Base-by-base conservation (phyloP, 1,140 invertebrate genomes). In the Camponotus floridanus region DNA sequence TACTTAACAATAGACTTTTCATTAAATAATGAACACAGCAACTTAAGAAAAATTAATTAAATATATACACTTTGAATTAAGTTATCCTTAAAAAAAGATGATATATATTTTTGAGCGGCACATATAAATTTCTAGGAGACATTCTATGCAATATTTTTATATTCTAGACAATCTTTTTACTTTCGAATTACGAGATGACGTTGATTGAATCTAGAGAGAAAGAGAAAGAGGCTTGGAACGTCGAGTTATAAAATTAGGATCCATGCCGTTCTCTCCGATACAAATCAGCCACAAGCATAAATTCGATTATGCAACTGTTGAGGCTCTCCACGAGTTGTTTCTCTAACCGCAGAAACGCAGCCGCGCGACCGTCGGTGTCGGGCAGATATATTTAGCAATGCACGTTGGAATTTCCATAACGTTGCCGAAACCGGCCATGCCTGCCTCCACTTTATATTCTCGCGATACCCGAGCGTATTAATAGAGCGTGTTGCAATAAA, bases 351-450 rank as follows among this genome's bases (percentile, higher is more conserved):
- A 55, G 48, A 39, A 59, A 59, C 45, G 45, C 15, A 68, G 33
- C 55, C 64, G 51, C 78, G 21, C n/a, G 33, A 57, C n/a, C 21
- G 39, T 48, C 65, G 39, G 13, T 64, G 15, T 51, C 15, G 48
- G 15, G 48, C 48, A 51, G 48, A 51, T 51, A 71, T 65, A 84
- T 88, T 88, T 88, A 84, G 85, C 71, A 88, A 42, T 70, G 64
- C 67, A 71, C 79, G 67, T 59, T 26, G 79, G 79, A 81, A 81
- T 81, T 73, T 81, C 79, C 79, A 81, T 81, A 81, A 81, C 67
- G 67, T 59, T 33, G 67, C 51, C 79, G 51, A 59, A 81, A 39
- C 7, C 67, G 33, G 26, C 21, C 51, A 18, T 71, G 9, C 51
- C 55, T 13, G 36, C 51, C 51, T 33, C 36, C 11, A 39, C 13